These are phyloP conservation scores for Rhamphomyia laevipes DNA, from an alignment of 2,888 invertebrate genomes.

Conservation along the genomic window DNA sequence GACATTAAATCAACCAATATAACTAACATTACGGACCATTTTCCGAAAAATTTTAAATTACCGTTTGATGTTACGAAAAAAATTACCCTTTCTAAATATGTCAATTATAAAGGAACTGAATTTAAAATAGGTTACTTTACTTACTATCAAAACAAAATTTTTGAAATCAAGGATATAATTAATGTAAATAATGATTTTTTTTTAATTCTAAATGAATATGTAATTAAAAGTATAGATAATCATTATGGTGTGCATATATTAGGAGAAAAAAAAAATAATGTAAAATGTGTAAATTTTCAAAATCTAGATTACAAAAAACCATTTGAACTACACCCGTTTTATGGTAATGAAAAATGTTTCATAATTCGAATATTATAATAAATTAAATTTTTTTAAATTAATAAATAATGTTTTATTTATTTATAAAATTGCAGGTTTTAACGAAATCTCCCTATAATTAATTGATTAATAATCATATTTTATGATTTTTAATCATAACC, in stretches of 20 bases:
- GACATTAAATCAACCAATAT: not conserved
- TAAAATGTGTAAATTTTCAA: no score
- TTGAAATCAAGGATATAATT: not conserved
- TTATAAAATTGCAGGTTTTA: no score
- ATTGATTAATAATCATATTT: no score
- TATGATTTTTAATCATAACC: no score
- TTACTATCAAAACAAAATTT: not conserved
- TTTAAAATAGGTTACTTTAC: slow-evolving; percentile 1
- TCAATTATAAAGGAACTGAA: slow-evolving; percentile 3
- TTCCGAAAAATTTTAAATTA: not conserved
- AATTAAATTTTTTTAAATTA: no score
- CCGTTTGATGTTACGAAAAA: not conserved
- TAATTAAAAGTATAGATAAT: not conserved
- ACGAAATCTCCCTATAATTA: no score
- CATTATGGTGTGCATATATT: slow-evolving; percentile 1
- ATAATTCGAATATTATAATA: no score
- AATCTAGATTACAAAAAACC: no score
- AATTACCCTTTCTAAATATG: not conserved
- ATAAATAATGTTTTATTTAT: no score
- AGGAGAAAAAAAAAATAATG: not conserved
- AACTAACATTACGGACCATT: not conserved
- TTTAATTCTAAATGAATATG: slow-evolving; percentile 1
- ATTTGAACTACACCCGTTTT: no score
- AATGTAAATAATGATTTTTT: not conserved
- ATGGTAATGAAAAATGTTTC: no score